Conservation (phyloP, 2,797 vertebrate genomes). For the Discoglossus pictus region DNA sequence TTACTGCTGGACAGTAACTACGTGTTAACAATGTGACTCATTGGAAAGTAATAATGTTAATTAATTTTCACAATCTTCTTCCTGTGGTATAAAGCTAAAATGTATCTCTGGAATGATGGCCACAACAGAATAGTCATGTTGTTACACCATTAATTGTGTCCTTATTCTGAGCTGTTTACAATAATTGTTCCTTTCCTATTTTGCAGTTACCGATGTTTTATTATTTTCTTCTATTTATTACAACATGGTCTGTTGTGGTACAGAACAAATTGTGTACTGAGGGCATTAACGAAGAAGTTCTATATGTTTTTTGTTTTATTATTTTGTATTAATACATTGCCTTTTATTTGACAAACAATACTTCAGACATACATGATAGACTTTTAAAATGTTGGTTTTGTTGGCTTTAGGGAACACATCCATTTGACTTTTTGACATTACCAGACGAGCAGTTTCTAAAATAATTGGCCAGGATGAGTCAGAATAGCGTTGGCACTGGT, state of each 20-base stretch:
- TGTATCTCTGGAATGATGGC: slow-evolving; percentile 55
- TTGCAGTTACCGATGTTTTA: slow-evolving; percentile 34
- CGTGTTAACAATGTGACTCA: slow-evolving; percentile 66
- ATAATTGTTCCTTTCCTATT: slow-evolving; percentile 53
- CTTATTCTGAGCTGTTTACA: slow-evolving; percentile 55
- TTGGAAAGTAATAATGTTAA: slow-evolving; percentile 59
- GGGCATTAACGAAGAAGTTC: slow-evolving; percentile 8
- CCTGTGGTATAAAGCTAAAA: background rate
- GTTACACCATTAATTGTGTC: slow-evolving; percentile 43
- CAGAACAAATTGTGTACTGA: slow-evolving; percentile 37
- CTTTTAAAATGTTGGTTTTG: background rate
- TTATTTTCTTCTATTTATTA: slow-evolving; percentile 38
- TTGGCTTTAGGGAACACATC: too few relatives aligned
- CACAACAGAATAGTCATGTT: slow-evolving; percentile 53
- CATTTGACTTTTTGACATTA: background rate
- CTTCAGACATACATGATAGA: background rate
- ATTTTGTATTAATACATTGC: slow-evolving; percentile 18
- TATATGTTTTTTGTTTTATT: background rate
- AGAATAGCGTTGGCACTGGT: background rate
- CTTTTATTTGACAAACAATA: background rate
- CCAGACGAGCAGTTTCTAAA: background rate
- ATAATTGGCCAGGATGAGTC: slow-evolving; percentile 4
- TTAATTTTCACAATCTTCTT: slow-evolving; percentile 33
- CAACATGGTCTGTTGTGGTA: slow-evolving; percentile 16
- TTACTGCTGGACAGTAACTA: slow-evolving; percentile 88